Evolutionary conservation across 2,888 invertebrate genomes (phyloP).

Genomic region (Homarus gammarus): DNA sequence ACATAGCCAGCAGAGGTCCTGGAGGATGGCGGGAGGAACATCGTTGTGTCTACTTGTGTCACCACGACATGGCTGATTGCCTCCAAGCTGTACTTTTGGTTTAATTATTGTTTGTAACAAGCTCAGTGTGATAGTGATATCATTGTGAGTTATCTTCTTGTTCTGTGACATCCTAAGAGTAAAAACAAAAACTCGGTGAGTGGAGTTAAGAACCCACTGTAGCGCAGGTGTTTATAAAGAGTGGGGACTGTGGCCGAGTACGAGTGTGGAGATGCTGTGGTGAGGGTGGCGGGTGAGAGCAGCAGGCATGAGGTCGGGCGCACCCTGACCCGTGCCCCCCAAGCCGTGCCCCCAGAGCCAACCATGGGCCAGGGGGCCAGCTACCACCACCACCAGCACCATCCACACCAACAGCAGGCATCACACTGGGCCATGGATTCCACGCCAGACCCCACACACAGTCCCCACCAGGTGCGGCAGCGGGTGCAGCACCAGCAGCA

Average conservation of each 20-base stretch:
- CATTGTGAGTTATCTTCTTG: background rate
- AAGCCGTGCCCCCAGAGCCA: slow-evolving; percentile 29
- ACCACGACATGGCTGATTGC: background rate
- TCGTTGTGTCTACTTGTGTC: background rate
- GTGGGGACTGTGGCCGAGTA: background rate
- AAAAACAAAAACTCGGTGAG: background rate
- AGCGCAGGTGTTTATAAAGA: background rate
- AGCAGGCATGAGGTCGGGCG: slow-evolving; percentile 49
- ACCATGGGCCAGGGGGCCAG: slow-evolving; percentile 63
- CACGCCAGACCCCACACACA: slow-evolving; percentile 34
- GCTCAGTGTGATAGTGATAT: background rate
- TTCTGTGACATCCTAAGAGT: background rate
- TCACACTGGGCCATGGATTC: slow-evolving; percentile 51
- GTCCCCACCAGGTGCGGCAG: slow-evolving; percentile 58
- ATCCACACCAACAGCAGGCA: slow-evolving; percentile 27
- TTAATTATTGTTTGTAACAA: background rate
- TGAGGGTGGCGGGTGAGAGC: slow-evolving; percentile 43
- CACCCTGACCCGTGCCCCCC: slow-evolving; percentile 43
- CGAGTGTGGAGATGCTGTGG: background rate
- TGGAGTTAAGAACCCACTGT: background rate
- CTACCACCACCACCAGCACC: slow-evolving; percentile 49
- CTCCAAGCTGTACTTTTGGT: background rate
- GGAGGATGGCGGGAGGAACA: background rate
- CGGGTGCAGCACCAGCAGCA: slow-evolving; percentile 59
- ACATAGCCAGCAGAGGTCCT: background rate